Percentiles rank a stretch among this genome's conserved stretches.
These are phyloP conservation scores for Gymnoscopelus braueri DNA, from an alignment of 2,797 vertebrate species.

Conservation along the genomic window DNA sequence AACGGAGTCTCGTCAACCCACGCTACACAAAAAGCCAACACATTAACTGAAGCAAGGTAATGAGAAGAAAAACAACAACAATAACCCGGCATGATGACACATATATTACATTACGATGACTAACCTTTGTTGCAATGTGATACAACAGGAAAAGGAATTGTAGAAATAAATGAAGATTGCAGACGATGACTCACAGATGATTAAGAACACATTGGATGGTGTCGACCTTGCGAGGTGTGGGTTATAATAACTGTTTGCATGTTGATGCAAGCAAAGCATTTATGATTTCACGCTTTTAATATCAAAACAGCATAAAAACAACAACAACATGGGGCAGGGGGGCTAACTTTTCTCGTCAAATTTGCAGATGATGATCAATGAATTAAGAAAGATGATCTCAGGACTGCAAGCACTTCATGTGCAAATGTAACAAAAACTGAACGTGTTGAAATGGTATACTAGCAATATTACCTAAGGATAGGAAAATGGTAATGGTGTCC, in stretches of 20 bases:
- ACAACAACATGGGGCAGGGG: too few species aligned
- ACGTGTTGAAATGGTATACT: too few species aligned
- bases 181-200: conserved; percentile 30
- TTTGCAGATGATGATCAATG: too few species aligned
- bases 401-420: too few species aligned
- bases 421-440: too few species aligned
- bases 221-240: conserved; percentile 15
- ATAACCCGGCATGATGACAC: conserved; percentile 13
- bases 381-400: too few species aligned
- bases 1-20: conserved; percentile 28
- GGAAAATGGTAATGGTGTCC: too few species aligned
- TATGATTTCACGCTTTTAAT: too few species aligned
- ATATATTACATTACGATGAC: conserved; percentile 46
- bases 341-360: too few species aligned
- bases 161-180: conserved; percentile 26
- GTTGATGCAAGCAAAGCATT: too few species aligned
- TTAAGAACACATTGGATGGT: background rate
- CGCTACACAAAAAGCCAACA: conserved; percentile 24
- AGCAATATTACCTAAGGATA: too few species aligned
- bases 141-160: conserved; percentile 6
- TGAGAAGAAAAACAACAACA: conserved; percentile 14
- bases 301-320: too few species aligned
- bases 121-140: conserved; percentile 32
- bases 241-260: background rate
- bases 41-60: conserved; percentile 16